These are phyloP conservation scores for Prolemur simus DNA, from an alignment of 2,113 vertebrate species.

Conservation along the genomic window DNA sequence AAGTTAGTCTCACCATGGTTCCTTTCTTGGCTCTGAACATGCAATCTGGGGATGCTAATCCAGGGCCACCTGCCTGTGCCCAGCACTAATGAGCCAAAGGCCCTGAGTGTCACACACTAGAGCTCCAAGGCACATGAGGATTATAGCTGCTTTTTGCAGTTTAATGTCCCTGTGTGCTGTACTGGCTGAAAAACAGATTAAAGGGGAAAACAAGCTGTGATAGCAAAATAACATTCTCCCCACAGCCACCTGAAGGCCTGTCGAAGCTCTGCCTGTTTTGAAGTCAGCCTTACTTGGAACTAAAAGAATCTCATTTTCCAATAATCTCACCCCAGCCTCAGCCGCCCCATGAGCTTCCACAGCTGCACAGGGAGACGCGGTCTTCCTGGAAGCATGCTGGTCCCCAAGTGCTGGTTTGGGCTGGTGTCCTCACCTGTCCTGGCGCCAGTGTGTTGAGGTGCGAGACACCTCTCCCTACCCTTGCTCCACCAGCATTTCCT, in stretches of 20 bases:
- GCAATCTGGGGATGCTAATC: neutral
- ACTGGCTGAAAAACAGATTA: neutral
- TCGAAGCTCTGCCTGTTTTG: neutral
- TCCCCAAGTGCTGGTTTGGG: neutral
- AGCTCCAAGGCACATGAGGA: neutral
- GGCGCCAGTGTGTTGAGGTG: neutral
- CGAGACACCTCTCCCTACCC: neutral
- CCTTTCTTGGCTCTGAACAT: neutral
- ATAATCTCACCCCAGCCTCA: neutral
- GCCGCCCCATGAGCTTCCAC: neutral
- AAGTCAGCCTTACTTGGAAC: neutral
- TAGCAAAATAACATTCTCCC: neutral
- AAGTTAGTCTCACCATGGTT: neutral
- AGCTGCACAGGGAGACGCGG: neutral
- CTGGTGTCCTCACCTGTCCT: neutral
- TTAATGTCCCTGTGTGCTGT: neutral
- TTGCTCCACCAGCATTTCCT: neutral
- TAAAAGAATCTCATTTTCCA: neutral
- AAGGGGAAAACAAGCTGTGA: neutral
- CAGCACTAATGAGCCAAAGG: neutral
- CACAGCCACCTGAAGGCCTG: neutral
- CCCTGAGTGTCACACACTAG: neutral
- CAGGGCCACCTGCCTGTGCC: neutral
- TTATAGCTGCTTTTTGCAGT: neutral
- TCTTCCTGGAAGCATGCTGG: accelerated